These are phyloP conservation scores for Drosophila aff. DNA, from an alignment of 1,140 invertebrate genomes.

Conservation along the genomic window DNA sequence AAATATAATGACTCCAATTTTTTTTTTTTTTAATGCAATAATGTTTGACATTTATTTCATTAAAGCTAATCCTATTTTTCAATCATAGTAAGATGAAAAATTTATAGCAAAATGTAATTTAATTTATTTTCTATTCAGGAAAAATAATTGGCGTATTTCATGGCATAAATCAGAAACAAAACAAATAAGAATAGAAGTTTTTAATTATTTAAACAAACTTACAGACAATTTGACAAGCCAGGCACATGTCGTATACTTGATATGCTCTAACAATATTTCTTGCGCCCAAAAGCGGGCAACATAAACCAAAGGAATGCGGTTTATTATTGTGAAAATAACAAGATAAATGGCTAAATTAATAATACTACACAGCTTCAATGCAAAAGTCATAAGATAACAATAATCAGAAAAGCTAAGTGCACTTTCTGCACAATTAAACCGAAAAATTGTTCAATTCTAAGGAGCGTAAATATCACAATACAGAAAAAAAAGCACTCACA, in stretches of 20 bases:
- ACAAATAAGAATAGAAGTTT: neutral
- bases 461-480: conserved; percentile 1
- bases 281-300: conserved; percentile 34
- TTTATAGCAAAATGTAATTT: neutral
- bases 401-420: neutral
- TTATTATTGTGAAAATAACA: neutral
- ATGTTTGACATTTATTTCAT: neutral
- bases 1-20: neutral
- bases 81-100: neutral
- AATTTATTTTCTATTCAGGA: neutral
- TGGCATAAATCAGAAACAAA: neutral
- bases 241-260: conserved; percentile 27
- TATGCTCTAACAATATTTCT: neutral
- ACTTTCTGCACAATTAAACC: neutral
- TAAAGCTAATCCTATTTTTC: conserved; percentile 10
- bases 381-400: neutral
- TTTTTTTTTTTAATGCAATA: neutral
- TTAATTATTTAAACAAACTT: conserved; percentile 18
- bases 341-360: neutral
- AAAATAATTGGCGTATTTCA: neutral
- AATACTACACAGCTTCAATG: neutral
- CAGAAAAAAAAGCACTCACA: neutral
- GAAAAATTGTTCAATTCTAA: conserved; percentile 1
- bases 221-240: neutral
- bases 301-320: neutral